Conservation (phyloP, 2,797 vertebrate genomes). For the Tachyglossus aculeatus region DNA sequence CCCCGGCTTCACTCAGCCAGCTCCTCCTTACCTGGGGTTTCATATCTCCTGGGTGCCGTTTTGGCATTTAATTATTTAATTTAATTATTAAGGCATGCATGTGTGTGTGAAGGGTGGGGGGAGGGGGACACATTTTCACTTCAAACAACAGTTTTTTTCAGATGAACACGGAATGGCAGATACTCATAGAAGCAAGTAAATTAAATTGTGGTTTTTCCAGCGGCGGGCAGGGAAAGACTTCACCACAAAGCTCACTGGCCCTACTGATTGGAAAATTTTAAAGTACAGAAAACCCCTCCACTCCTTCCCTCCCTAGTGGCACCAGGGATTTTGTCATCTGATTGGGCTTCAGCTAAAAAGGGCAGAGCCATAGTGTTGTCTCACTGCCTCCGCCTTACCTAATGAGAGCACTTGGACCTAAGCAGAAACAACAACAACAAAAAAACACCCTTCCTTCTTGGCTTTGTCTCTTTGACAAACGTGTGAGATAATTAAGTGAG, state of each 20-base stretch:
- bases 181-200: constrained; percentile 10
- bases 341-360: constrained; percentile 13
- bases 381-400: constrained; percentile 37
- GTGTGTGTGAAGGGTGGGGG: not conserved
- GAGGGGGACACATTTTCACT: too few relatives aligned
- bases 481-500: constrained; percentile 45
- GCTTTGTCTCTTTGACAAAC: constrained; percentile 37
- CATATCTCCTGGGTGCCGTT: constrained; percentile 38
- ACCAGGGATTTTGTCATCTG: not conserved
- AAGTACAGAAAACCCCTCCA: constrained; percentile 5
- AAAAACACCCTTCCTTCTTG: constrained; percentile 17
- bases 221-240: not conserved
- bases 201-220: constrained; percentile 17
- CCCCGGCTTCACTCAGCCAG: constrained; percentile 49
- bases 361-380: constrained; percentile 42
- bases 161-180: constrained; percentile 35
- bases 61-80: too few relatives aligned
- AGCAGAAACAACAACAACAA: constrained; percentile 8
- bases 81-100: constrained; percentile 43
- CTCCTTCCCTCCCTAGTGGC: not conserved
- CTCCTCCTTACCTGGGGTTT: constrained; percentile 30
- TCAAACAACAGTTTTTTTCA: constrained; percentile 16
- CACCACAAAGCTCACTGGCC: not conserved
- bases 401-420: constrained; percentile 22
- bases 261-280: not conserved